Percentiles rank a stretch among this genome's conserved stretches.
Conservation (phyloP, 2,113 vertebrate genomes). For the Excalfactoria chinensis region DNA sequence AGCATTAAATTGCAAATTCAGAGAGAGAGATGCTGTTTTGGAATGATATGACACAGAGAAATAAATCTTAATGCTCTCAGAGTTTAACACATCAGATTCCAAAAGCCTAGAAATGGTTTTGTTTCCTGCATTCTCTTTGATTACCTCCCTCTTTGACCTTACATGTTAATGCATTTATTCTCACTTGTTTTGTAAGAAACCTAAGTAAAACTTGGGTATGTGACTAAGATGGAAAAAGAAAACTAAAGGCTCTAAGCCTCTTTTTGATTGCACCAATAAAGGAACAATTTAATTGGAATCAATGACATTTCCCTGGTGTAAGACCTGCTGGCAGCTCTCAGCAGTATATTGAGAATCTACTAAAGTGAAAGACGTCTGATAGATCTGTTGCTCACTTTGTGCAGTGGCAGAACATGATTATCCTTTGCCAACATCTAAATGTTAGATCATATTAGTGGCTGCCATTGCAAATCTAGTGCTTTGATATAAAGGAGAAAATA, state of each 20-base stretch:
- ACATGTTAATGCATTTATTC: not conserved
- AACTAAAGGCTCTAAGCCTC: not conserved
- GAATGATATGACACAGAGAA: not conserved
- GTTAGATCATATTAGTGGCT: not conserved
- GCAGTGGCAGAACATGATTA: not conserved
- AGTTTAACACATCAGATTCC: not conserved
- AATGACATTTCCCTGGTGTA: not conserved
- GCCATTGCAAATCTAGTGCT: not conserved
- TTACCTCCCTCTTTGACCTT: not conserved
- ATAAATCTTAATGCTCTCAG: not conserved
- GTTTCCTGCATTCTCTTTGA: not conserved
- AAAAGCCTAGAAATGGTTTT: not conserved
- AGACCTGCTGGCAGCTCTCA: not conserved
- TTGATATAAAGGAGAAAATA: not conserved
- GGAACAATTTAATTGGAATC: not conserved
- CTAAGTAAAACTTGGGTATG: not conserved
- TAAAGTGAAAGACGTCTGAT: not conserved
- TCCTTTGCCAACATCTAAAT: not conserved
- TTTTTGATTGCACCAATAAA: not conserved
- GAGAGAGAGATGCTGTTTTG: not conserved
- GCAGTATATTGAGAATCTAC: not conserved
- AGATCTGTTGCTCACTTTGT: not conserved
- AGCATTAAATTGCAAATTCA: slow-evolving; percentile 16
- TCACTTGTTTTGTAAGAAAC: not conserved
- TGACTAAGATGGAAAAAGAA: not conserved